phyloP scores from a whole-genome alignment of 2,888 invertebrate species.

The Tiphia femorata region DNA sequence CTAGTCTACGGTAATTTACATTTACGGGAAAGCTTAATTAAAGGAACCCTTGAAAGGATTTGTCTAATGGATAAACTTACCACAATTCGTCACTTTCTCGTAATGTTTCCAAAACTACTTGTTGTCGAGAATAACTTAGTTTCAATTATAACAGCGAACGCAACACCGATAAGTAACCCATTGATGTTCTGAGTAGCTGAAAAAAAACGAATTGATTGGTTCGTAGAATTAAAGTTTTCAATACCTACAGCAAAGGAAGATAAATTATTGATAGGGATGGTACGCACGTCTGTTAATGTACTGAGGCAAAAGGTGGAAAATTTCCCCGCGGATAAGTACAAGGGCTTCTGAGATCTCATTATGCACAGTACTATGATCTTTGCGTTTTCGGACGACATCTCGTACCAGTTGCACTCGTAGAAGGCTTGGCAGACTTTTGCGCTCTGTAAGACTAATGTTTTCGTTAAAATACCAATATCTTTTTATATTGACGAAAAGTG shows the following conservation, averaged over 20 bases:
- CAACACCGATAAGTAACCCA: neutral
- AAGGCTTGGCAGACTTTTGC: slow-evolving; percentile 70
- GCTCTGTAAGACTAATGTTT: slow-evolving; percentile 66
- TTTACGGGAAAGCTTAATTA: no score
- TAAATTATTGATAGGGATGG: neutral
- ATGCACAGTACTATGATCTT: slow-evolving; percentile 70
- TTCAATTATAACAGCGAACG: no score
- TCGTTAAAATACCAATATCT: neutral
- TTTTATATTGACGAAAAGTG: neutral
- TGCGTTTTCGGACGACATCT: slow-evolving; percentile 64
- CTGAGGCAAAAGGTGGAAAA: slow-evolving; percentile 71
- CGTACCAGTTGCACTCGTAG: slow-evolving; percentile 71
- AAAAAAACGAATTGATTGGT: neutral
- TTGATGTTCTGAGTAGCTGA: neutral
- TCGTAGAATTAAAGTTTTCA: no score
- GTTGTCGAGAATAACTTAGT: no score
- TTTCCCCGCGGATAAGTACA: slow-evolving; percentile 72
- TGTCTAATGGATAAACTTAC: no score
- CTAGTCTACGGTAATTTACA: no score
- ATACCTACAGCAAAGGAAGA: no score
- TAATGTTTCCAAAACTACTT: no score
- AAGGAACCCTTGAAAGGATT: no score
- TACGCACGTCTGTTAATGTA: slow-evolving; percentile 71
- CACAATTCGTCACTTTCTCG: no score
- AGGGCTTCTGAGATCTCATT: slow-evolving; percentile 71